These are phyloP conservation scores for Ferrisia virgata DNA, from an alignment of 2,888 invertebrate species.

Conservation along the genomic window DNA sequence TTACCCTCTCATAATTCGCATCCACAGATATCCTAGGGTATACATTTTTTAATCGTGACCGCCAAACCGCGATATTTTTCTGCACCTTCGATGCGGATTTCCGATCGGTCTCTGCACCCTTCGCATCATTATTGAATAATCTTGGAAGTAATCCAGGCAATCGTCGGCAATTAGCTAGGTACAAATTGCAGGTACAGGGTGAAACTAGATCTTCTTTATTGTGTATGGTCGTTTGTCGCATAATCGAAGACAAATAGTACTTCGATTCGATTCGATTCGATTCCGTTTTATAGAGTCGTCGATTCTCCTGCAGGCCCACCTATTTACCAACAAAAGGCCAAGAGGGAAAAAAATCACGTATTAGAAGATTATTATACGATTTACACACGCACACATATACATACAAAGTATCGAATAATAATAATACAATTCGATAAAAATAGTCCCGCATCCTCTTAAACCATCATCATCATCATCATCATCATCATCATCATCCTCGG, in stretches of 20 bases:
- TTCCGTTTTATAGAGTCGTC: neutral
- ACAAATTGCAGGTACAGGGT: neutral
- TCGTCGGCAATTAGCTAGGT: too few species aligned
- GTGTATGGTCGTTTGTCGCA: neutral
- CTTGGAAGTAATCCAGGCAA: too few species aligned
- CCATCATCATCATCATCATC: too few species aligned
- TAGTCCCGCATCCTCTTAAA: slow-evolving; percentile 44
- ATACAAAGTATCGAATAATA: slow-evolving; percentile 36
- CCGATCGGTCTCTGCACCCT: neutral
- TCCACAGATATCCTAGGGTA: too few species aligned
- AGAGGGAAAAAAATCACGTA: neutral
- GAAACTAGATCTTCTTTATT: neutral
- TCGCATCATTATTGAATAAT: neutral
- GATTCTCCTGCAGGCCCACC: neutral
- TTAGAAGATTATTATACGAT: neutral
- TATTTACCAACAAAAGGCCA: neutral
- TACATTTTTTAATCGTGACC: too few species aligned
- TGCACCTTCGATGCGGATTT: neutral
- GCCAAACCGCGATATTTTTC: neutral
- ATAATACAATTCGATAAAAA: neutral
- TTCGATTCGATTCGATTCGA: neutral
- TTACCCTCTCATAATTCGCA: neutral
- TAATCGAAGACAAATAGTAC: neutral
- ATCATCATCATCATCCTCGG: too few species aligned
- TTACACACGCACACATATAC: neutral